Evolutionary conservation across 2,113 vertebrate species (phyloP), one percentile per base, ranked within the genome.

Genomic region (Corythornis vintsioides): DNA sequence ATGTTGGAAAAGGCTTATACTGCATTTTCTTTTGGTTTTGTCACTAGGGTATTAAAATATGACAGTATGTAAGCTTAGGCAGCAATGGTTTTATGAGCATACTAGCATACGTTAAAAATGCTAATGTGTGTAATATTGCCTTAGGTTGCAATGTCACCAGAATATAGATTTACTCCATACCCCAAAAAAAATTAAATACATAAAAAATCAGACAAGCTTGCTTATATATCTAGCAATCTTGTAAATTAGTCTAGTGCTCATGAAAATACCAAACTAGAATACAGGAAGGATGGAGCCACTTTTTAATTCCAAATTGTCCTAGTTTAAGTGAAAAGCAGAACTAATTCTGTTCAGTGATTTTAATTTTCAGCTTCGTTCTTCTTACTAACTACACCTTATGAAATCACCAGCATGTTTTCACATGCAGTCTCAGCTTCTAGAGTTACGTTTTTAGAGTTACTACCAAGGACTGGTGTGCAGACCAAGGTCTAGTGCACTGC

Each of bases 41-140:
- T 77, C 25, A 1, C 84, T 72, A 45, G 56, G 74, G 82, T 35
- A 88, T 89, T 92, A 78, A 81, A 92, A 76, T 56, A 19, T 50
- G 71, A 71, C 60, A 48, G 52, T 69, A 80, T 71, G 66, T 74
- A 75, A 88, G 50, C 38, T 77, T 47, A 88, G 33, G 40, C 25
- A 15, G 55, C 57, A 56, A 70, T 24, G 18, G 1, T 76, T 92
- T 88, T 82, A 79, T 67, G 38, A 89, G 31, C 61, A 88, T 38
- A 63, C 45, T 45, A 76, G 61, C 16, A 67, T 61, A 74, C 28
- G 71, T 92, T 86, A 90, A 88, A 88, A 93, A 89, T 92, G 75
- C n/a, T 78, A 65, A 67, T 84, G 55, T 48, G 35, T 69, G 63
- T 35, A 76, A 60, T 65, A 69, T 64, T 88, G 65, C 6, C 40